phyloP scores from a whole-genome alignment of 2,888 invertebrate genomes.

The Lordiphosa fenestrarum region DNA sequence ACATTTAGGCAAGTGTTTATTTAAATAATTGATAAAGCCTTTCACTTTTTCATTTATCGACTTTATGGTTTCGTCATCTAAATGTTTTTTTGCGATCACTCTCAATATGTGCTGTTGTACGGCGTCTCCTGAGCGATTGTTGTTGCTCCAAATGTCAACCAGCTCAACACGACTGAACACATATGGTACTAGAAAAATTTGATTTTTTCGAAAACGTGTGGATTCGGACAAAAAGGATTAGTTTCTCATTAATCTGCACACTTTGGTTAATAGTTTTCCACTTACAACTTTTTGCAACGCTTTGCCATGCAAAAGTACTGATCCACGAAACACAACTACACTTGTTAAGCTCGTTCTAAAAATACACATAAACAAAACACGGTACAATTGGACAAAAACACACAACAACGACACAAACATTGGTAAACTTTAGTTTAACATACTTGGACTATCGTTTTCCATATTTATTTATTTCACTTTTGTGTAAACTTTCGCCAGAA shows the following conservation, averaged over 20 bases:
- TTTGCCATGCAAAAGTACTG: constrained; percentile 23
- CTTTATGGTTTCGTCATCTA: neutral
- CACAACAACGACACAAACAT: constrained; percentile 15
- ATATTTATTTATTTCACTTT: neutral
- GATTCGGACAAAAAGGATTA: constrained; percentile 20
- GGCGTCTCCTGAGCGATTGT: constrained; percentile 4
- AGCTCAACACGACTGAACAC: constrained; percentile 7
- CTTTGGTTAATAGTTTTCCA: constrained; percentile 23
- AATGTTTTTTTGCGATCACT: constrained; percentile 1
- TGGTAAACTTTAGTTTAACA: constrained; percentile 4
- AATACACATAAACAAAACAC: constrained; percentile 21
- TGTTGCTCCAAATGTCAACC: constrained; percentile 11
- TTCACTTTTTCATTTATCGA: constrained; percentile 1
- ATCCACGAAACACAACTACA: constrained; percentile 15
- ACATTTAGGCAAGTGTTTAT: constrained; percentile 2
- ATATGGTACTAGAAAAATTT: constrained; percentile 6
- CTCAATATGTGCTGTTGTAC: constrained; percentile 10
- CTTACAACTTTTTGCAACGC: constrained; percentile 25
- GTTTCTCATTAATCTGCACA: constrained; percentile 21
- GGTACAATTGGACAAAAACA: constrained; percentile 18
- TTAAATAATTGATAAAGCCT: constrained; percentile 17
- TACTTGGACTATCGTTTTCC: constrained; percentile 2
- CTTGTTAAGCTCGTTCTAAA: constrained; percentile 21
- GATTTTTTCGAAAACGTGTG: constrained; percentile 8
- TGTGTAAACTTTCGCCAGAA: neutral